Evolutionary conservation across 2,888 invertebrate genomes (phyloP).

Genomic region (Dryobota labecula): DNA sequence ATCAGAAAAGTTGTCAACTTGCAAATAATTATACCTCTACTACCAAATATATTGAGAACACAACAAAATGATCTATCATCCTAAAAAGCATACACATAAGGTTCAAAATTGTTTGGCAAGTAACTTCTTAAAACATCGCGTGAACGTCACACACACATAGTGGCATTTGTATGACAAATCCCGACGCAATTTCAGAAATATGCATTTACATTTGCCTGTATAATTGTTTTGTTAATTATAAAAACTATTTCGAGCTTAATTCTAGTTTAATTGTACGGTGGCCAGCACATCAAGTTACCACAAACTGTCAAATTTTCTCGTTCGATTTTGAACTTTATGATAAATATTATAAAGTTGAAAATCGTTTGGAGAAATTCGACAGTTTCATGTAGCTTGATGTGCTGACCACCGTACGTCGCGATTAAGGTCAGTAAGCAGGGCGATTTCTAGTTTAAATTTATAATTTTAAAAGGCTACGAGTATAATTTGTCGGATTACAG

Average conservation of each 20-base stretch:
- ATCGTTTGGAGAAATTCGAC: no score
- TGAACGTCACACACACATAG: conserved; percentile 41
- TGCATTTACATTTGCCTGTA: conserved; percentile 23
- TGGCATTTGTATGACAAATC: conserved; percentile 53
- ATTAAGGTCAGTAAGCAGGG: conserved; percentile 46
- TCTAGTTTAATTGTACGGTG: conserved; percentile 40
- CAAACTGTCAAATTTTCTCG: no score
- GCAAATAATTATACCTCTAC: conserved; percentile 46
- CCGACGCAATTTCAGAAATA: conserved; percentile 31
- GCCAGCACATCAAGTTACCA: no score
- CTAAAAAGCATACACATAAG: rapidly evolving
- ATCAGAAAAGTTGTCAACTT: conserved; percentile 51
- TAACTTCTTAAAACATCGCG: conserved; percentile 2
- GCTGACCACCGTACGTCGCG: no score
- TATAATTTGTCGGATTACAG: not conserved
- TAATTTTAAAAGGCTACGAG: conserved; percentile 13
- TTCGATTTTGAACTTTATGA: no score
- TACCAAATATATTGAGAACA: not conserved
- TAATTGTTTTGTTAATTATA: conserved; percentile 34
- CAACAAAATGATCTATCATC: not conserved
- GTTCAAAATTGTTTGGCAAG: conserved; percentile 11
- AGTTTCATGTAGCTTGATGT: no score
- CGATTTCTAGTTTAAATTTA: conserved; percentile 20
- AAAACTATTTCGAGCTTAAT: conserved; percentile 39
- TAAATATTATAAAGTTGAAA: no score